phyloP scores from a whole-genome alignment of 2,797 vertebrate genomes.

The Sciurus carolinensis region DNA sequence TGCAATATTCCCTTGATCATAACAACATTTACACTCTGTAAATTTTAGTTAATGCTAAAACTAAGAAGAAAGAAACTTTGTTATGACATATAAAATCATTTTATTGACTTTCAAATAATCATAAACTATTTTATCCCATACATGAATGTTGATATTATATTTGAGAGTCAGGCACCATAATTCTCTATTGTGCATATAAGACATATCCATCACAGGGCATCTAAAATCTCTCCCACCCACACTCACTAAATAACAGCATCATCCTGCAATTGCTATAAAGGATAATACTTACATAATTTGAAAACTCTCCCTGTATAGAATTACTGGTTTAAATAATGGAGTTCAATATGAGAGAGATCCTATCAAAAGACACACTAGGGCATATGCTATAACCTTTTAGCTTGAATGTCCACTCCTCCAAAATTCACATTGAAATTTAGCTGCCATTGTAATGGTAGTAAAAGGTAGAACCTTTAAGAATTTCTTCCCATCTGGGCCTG shows the following conservation, averaged over 20 bases:
- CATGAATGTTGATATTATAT: conserved; percentile 5
- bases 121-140: neutral
- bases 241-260: conserved; percentile 12
- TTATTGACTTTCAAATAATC: conserved; percentile 31
- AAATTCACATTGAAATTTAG: neutral
- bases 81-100: conserved; percentile 42
- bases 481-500: neutral
- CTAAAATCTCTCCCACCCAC: neutral
- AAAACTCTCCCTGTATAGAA: conserved; percentile 13
- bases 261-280: conserved; percentile 13
- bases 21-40: no score
- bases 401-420: neutral
- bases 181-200: neutral
- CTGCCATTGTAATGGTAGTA: neutral
- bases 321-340: conserved; percentile 27
- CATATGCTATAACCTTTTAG: neutral
- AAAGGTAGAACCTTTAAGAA: neutral
- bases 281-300: neutral
- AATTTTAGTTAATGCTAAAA: neutral
- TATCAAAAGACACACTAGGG: neutral
- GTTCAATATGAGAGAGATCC: neutral
- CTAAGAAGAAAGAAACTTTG: conserved; percentile 14
- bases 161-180: conserved; percentile 18
- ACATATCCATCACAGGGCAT: neutral
- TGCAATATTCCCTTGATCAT: neutral